Conservation (phyloP, 2,797 vertebrate species). For the Ciconia nigra region DNA sequence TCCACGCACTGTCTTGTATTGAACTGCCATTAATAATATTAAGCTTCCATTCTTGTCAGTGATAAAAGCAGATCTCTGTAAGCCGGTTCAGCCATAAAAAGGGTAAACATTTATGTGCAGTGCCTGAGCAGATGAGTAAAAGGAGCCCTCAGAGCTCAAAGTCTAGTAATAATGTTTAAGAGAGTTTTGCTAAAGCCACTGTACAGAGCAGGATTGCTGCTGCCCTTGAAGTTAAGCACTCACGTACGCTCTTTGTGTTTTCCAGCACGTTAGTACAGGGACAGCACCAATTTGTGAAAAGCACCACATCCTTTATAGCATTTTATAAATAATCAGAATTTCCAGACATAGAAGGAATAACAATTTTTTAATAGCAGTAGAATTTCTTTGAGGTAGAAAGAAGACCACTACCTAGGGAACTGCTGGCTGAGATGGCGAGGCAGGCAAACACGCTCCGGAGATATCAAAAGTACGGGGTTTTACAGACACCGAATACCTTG, state of each 20-base stretch:
- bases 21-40: background rate
- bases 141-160: background rate
- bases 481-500: background rate
- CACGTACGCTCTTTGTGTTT: background rate
- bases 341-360: background rate
- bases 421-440: background rate
- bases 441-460: background rate
- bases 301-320: background rate
- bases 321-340: background rate
- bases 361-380: background rate
- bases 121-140: background rate
- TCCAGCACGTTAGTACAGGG: background rate
- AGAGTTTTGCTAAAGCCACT: background rate
- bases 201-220: background rate
- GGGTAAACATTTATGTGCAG: background rate
- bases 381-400: background rate
- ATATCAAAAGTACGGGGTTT: accelerated
- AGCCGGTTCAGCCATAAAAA: background rate
- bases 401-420: background rate
- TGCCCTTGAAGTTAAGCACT: background rate
- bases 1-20: background rate
- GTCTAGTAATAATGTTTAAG: background rate
- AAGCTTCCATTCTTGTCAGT: background rate
- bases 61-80: background rate
- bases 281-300: background rate